Percentiles rank a stretch among this genome's conserved stretches.
phyloP scores from a whole-genome alignment of 2,797 vertebrate genomes.

The Delichon dasypus region DNA sequence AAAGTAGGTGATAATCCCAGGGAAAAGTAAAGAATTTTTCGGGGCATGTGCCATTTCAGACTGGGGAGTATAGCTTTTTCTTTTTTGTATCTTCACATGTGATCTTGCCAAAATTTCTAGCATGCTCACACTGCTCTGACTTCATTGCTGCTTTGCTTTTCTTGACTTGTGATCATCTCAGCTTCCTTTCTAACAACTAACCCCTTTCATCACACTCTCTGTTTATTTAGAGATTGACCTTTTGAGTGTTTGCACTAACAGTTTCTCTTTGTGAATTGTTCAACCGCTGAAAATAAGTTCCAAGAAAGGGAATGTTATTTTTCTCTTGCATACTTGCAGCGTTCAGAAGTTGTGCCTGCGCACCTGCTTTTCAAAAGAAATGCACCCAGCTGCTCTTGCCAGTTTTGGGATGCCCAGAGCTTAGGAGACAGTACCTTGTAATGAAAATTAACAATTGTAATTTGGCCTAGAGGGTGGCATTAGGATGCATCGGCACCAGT shows the following conservation, averaged over 20 bases:
- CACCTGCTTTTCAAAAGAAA: slow-evolving; percentile 38
- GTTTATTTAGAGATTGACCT: slow-evolving; percentile 63
- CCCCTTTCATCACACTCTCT: slow-evolving; percentile 46
- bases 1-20: neutral
- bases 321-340: slow-evolving; percentile 5
- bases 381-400: neutral
- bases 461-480: neutral
- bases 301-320: slow-evolving; percentile 61
- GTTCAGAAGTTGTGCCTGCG: neutral
- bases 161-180: slow-evolving; percentile 48
- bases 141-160: slow-evolving; percentile 36
- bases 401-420: neutral
- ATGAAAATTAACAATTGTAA: neutral
- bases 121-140: neutral
- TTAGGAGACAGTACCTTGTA: neutral
- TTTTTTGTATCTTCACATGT: neutral
- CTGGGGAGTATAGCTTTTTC: neutral
- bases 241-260: slow-evolving; percentile 50
- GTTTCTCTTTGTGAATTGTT: slow-evolving; percentile 62
- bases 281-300: slow-evolving; percentile 25
- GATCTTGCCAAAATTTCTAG: slow-evolving; percentile 37
- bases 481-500: neutral
- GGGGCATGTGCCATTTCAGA: neutral
- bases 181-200: slow-evolving; percentile 57
- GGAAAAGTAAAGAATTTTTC: neutral